phyloP scores from a whole-genome alignment of 1,140 invertebrate genomes.

The Oncopeltus fasciatus region DNA sequence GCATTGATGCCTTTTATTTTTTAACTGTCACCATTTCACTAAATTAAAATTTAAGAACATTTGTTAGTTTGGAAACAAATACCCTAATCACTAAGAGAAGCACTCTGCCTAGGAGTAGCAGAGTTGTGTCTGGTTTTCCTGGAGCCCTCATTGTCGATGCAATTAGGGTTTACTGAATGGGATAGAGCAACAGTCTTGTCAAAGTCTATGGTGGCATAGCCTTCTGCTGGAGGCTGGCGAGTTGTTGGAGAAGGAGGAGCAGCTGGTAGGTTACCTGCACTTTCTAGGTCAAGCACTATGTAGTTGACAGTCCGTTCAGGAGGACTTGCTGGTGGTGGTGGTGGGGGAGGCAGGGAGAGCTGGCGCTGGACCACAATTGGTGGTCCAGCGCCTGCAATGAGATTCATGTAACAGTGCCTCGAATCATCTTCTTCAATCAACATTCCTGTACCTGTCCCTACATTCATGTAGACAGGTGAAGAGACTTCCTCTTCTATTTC shows the following conservation, averaged over 20 bases:
- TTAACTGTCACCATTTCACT: no score
- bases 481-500: background rate
- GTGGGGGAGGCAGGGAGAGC: constrained; percentile 27
- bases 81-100: constrained; percentile 11
- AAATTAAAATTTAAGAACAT: no score
- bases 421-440: constrained; percentile 29
- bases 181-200: constrained; percentile 79
- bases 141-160: constrained; percentile 39
- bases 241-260: constrained; percentile 13
- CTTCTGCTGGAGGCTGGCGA: constrained; percentile 40
- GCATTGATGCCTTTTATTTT: no score
- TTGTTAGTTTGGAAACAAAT: no score
- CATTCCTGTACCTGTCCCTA: constrained; percentile 31
- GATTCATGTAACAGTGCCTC: constrained; percentile 46
- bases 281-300: constrained; percentile 58
- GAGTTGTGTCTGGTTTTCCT: constrained; percentile 51
- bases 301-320: constrained; percentile 48
- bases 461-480: constrained; percentile 42
- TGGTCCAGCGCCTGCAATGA: constrained; percentile 37
- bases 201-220: constrained; percentile 88
- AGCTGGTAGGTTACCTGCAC: constrained; percentile 24
- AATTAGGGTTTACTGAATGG: constrained; percentile 36
- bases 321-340: constrained; percentile 32
- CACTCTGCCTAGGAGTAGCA: constrained; percentile 3
- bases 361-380: constrained; percentile 24